Conservation (phyloP, 2,113 vertebrate species). For the Natator depressus region DNA sequence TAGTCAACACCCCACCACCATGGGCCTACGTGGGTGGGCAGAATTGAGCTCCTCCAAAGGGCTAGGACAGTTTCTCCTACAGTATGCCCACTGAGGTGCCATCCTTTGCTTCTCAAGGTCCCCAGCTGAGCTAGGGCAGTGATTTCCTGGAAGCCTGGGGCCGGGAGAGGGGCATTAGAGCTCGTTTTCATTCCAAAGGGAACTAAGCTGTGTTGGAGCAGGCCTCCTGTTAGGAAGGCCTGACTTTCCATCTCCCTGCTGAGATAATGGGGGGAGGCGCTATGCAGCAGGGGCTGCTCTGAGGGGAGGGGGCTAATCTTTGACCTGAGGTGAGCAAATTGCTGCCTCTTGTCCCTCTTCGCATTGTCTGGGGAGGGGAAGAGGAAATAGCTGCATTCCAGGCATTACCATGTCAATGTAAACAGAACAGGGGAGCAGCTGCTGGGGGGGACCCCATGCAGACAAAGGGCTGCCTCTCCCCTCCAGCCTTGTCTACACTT, state of each 20-base stretch:
- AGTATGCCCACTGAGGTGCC: too few species aligned
- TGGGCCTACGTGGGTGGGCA: neutral
- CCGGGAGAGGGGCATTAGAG: neutral
- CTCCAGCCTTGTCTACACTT: neutral
- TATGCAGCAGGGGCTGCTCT: neutral
- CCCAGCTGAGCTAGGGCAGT: neutral
- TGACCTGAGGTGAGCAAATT: conserved; percentile 44
- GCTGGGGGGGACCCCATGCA: neutral
- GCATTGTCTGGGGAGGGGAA: conserved; percentile 21
- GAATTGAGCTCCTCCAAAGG: neutral
- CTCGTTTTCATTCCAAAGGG: neutral
- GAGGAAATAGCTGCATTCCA: conserved; percentile 29
- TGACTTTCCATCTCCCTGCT: conserved; percentile 9
- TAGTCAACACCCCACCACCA: too few species aligned
- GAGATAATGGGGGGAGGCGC: neutral
- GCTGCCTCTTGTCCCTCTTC: conserved; percentile 8
- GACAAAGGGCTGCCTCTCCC: neutral
- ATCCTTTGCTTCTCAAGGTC: neutral
- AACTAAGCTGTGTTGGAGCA: neutral
- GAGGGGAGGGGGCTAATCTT: conserved; percentile 7
- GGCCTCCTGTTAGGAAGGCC: neutral
- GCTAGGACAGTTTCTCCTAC: too few species aligned
- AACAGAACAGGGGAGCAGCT: neutral
- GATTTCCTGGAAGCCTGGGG: neutral
- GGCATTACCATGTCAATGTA: conserved; percentile 41